Evolutionary conservation across 2,113 vertebrate species (phyloP).

Genomic region (Vidua macroura): DNA sequence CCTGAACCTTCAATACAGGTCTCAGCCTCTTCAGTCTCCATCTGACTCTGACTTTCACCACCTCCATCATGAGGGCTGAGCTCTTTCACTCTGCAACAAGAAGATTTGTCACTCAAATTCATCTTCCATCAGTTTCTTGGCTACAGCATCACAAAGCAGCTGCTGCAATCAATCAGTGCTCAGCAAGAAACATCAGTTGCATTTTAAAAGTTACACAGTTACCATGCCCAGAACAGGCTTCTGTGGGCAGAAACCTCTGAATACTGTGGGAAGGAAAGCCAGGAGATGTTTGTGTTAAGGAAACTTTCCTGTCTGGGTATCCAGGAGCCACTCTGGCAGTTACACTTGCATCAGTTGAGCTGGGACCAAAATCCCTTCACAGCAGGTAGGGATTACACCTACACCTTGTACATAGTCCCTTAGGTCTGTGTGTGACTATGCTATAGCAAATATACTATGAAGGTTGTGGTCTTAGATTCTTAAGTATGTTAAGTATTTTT

Average conservation of each 20-base stretch:
- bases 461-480: background rate
- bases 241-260: background rate
- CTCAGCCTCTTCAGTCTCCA: constrained; percentile 71
- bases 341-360: background rate
- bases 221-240: background rate
- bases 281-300: background rate
- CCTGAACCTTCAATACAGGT: background rate
- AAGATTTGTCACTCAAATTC: background rate
- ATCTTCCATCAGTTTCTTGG: background rate
- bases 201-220: background rate
- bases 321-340: background rate
- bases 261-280: background rate
- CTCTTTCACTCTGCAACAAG: constrained; percentile 77
- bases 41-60: constrained; percentile 62
- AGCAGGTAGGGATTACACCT: background rate
- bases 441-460: background rate
- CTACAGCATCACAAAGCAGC: background rate
- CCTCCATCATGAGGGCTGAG: constrained; percentile 70
- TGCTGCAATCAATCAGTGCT: constrained; percentile 42
- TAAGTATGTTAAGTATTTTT: background rate
- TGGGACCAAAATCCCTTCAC: background rate
- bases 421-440: background rate
- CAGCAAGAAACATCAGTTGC: background rate
- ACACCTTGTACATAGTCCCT: background rate
- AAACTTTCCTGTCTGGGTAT: background rate